These are phyloP conservation scores for Cassiopea xamachana DNA, from an alignment of 30 jellyfish, hydroid and myxozoan genomes.

Conservation along the genomic window DNA sequence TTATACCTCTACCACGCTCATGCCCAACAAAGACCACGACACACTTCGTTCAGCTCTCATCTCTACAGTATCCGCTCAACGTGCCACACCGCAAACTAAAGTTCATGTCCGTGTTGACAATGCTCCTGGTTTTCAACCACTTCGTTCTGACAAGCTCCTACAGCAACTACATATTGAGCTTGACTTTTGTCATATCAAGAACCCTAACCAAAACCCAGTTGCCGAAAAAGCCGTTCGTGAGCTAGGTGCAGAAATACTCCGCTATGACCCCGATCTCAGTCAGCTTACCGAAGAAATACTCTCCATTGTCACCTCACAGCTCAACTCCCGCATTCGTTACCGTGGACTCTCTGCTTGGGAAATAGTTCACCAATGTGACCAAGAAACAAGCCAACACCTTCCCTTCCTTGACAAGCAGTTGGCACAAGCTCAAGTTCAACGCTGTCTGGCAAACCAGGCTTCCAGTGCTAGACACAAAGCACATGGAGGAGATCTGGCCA, in stretches of 20 bases:
- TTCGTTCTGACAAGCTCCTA: slow-evolving; percentile 6
- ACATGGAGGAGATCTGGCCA: neutral
- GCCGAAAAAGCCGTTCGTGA: slow-evolving; percentile 63
- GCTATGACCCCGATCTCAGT: slow-evolving; percentile 27
- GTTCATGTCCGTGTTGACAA: slow-evolving; percentile 49
- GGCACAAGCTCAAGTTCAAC: neutral
- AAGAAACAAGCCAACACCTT: slow-evolving; percentile 1
- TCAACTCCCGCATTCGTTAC: slow-evolving; percentile 48
- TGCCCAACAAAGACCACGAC: slow-evolving; percentile 8
- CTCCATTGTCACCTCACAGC: slow-evolving; percentile 22
- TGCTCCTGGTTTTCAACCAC: slow-evolving; percentile 57
- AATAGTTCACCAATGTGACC: slow-evolving; percentile 54
- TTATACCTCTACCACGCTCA: slow-evolving; percentile 24
- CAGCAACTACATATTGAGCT: slow-evolving; percentile 16
- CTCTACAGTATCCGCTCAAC: neutral
- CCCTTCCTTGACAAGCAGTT: slow-evolving; percentile 2
- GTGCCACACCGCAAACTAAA: slow-evolving; percentile 41
- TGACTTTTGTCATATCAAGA: slow-evolving; percentile 42
- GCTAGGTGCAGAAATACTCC: slow-evolving; percentile 26
- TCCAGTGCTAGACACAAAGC: neutral
- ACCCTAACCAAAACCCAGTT: slow-evolving; percentile 60
- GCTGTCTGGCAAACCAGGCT: neutral
- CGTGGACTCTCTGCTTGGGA: slow-evolving; percentile 53
- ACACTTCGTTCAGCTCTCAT: slow-evolving; percentile 44
- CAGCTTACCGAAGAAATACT: neutral